phyloP scores from a whole-genome alignment of 2,797 vertebrate genomes.

The Cygnus olor region DNA sequence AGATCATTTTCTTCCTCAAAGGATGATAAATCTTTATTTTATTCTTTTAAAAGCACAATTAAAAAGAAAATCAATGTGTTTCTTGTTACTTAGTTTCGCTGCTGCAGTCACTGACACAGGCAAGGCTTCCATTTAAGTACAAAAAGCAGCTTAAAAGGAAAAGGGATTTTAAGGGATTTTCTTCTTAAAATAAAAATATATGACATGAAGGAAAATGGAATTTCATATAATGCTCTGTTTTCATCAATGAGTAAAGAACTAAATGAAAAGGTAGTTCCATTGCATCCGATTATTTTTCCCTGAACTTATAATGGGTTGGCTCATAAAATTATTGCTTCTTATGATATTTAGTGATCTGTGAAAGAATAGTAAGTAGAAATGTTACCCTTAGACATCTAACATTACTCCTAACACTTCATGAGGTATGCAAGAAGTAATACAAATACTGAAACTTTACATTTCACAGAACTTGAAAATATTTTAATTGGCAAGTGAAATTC shows the following conservation, averaged over 20 bases:
- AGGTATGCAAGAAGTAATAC: background rate
- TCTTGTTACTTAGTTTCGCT: background rate
- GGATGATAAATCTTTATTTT: background rate
- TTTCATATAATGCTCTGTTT: background rate
- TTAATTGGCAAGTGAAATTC: background rate
- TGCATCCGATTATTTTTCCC: background rate
- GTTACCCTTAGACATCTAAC: background rate
- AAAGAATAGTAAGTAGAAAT: background rate
- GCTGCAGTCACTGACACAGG: background rate
- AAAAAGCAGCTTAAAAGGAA: background rate
- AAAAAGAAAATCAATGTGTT: background rate
- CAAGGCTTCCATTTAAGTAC: background rate
- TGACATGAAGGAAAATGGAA: background rate
- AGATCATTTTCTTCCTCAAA: background rate
- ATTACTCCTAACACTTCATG: background rate
- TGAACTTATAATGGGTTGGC: background rate
- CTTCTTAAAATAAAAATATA: background rate
- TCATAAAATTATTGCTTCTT: background rate
- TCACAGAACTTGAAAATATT: accelerated
- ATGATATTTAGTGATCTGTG: background rate
- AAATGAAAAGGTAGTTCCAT: background rate
- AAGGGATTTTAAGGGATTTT: background rate
- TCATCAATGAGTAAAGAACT: background rate
- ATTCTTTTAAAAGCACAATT: background rate
- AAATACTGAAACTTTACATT: background rate